Evolutionary conservation across 2,888 invertebrate genomes (phyloP), one percentile per base, ranked within the genome.

Genomic region (Melanostoma scalare): DNA sequence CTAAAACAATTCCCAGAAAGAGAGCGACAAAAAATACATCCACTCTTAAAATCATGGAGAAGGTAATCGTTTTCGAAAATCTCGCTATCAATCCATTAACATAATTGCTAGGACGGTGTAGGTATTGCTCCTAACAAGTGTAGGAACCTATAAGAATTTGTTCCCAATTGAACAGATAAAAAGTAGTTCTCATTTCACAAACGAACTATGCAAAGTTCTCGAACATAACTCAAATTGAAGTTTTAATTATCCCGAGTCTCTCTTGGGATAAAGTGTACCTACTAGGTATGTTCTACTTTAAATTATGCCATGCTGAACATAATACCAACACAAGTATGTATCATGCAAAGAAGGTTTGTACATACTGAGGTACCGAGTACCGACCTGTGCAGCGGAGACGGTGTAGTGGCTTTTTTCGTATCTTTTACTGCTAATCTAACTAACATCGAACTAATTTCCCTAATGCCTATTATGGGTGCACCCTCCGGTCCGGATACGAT

Each of bases 361-460:
- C 20, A 20, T 20, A 20, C 20, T 20, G 20, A 20, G 1, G 42
- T 46, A 52, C n/a, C n/a, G n/a, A n/a, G n/a, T n/a, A n/a, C n/a
- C n/a, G n/a, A n/a, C 30, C 56, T 65, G 4, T 38, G 10, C 30
- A 30, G 10, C 8, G 48, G 44, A 6, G 33, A 40, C 38, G 48
- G 53, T 76, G 60, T 52, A 20, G 20, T 20, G 20, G 20, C 20
- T 44, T 61, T 63, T 73, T 44, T 56, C 38, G 38, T 61, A 73
- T 82, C 81, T 77, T 61, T 53, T 6, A 40, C 58, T 77, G 35
- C 56, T 58, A 82, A 82, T 82, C 73, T 73, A 69, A 73, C 72
- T 82, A 46, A 20, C 73, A 73, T 77, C 81, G 82, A 82, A 77
- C 82, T 82, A 82, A 82, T 82, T 82, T 78, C 63, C 73, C 78